Evolutionary conservation across 2,797 vertebrate species (phyloP), one percentile per base, ranked within the genome.

Genomic region (Sebastes nivosus): DNA sequence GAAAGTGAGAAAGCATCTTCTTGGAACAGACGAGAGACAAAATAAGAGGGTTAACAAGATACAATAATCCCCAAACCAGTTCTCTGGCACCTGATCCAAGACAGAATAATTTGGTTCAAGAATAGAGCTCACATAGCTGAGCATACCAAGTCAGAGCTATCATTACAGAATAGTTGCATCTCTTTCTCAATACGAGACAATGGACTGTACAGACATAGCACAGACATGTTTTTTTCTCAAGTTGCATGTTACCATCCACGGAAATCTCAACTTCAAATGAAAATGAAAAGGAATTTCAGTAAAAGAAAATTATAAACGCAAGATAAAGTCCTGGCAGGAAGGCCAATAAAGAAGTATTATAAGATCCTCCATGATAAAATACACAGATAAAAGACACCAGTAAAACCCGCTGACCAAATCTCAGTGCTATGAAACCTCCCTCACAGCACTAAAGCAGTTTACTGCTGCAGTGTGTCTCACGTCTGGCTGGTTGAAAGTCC

Each of bases 401-500:
- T 84, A 86, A 87, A 91, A 80, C 36, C 63, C 4, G 7, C 5
- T 80, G 76, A 84, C 30, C 75, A 76, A 78, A 75, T 78, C 58
- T 61, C 67, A 25, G 72, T 29, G 77, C 77, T 24, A 8, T 83
- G 58, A 84, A 82, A 90, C 71, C 66, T 86, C 82, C 52, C 34
- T 79, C 54, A 1, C 73, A 75, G 79, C 77, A 66, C 80, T 84
- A 90, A 89, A 89, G 77, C 85, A 74, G 80, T 79, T 88, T 84
- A 89, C 73, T 75, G 84, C 79, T 76, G 84, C 77, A 70, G 63
- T 24, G 72, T 76, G 81, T 89, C 88, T 92, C 77, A 71, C 29
- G 85, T 90, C 82, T 84, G 76, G 74, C 69, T 74, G 84, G 67
- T 81, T 92, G 85, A 94, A 94, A 93, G 93, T 89, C 74, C 83